Evolutionary conservation across 2,113 vertebrate genomes (phyloP), one percentile per base, ranked within the genome.

Genomic region (Podilymbus podiceps): DNA sequence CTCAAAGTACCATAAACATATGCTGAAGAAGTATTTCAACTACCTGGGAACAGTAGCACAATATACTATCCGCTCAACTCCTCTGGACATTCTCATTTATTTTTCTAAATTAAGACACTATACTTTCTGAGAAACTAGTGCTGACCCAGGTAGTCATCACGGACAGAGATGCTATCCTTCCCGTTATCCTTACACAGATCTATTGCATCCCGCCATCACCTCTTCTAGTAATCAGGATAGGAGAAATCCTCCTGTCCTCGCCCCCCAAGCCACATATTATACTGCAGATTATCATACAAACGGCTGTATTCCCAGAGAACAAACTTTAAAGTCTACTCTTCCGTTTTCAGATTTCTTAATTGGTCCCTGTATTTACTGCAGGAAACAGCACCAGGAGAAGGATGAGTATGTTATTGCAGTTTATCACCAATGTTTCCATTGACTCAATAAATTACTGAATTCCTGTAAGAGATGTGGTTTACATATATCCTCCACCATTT

Each of bases 401-500:
- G 42, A 40, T 73, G 38, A 88, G 31, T 66, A 3, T 56, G 28
- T 88, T 49, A 21, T 5, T 93, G 58, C 72, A 50, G 58, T 62
- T 89, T 64, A 80, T 35, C 75, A 81, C 6, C 55, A 71, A 1
- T 14, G 9, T 63, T 92, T 88, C 63, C 75, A 71, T 60, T 71
- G 72, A 72, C 76, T 93, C 71, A 59, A 0, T 38, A 73, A 62
- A 38, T 71, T 69, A 38, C 59, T 64, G 68, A 64, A 55, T 95
- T 94, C 68, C 85, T 93, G 83, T 46, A 77, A 86, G 52, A 80
- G 59, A 64, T 47, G 35, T 33, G 52, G 13, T 71, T 92, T 88
- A 74, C 44, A 11, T 93, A 56, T 71, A 75, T 84, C 56, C 72
- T 77, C 60, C 49, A 85, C 83, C 95, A 94, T 93, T 60, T 94